These are phyloP conservation scores for Acanthurus leucopareius DNA, from an alignment of 2,797 vertebrate genomes.

Conservation along the genomic window DNA sequence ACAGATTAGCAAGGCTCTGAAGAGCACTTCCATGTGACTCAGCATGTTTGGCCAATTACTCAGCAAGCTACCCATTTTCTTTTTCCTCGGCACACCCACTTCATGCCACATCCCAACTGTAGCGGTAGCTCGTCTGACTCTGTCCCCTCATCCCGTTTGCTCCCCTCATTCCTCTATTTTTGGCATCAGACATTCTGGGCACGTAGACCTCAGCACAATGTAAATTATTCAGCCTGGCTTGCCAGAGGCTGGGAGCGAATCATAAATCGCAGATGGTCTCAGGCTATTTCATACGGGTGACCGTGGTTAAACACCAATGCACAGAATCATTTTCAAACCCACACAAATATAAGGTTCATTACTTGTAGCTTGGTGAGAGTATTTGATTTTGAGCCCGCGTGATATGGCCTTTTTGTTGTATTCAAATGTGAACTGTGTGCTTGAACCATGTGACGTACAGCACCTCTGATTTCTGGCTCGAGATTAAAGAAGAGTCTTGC, in stretches of 20 bases:
- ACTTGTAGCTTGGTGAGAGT: conserved; percentile 60
- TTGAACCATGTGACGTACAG: conserved; percentile 22
- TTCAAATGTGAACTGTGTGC: conserved; percentile 47
- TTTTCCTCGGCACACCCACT: conserved; percentile 65
- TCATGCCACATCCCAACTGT: conserved; percentile 67
- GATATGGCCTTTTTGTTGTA: conserved; percentile 46
- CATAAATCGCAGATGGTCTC: conserved; percentile 86
- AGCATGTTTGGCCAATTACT: conserved; percentile 77
- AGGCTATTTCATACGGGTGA: conserved; percentile 85
- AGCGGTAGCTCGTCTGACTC: conserved; percentile 58
- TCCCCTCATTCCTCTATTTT: conserved; percentile 76
- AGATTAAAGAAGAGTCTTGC: conserved; percentile 48
- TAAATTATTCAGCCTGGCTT: conserved; percentile 89
- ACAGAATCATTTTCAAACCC: conserved; percentile 81
- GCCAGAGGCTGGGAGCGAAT: conserved; percentile 85
- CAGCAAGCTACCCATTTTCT: conserved; percentile 56
- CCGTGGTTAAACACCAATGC: conserved; percentile 85
- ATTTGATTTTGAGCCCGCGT: conserved; percentile 64
- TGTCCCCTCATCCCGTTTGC: conserved; percentile 49
- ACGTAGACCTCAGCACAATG: conserved; percentile 87
- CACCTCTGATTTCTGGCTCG: conserved; percentile 42
- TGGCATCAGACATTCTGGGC: conserved; percentile 85
- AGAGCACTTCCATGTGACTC: conserved; percentile 74
- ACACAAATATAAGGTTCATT: conserved; percentile 83
- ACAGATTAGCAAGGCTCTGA: conserved; percentile 63